phyloP scores from a whole-genome alignment of 1,140 invertebrate genomes.

The Drosophila sp. region DNA sequence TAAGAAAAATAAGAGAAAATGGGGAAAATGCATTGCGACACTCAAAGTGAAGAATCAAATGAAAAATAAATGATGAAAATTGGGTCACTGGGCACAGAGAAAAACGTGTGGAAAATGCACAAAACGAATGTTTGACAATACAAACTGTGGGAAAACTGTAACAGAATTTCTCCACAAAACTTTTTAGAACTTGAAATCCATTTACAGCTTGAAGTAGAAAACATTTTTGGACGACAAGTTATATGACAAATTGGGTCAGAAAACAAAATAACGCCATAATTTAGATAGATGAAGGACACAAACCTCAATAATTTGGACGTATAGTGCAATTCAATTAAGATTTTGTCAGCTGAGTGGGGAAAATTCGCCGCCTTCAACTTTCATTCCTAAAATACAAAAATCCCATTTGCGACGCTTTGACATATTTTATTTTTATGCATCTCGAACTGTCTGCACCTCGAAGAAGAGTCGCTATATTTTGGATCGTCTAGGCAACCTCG shows the following conservation, averaged over 20 bases:
- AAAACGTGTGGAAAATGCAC: conserved; percentile 42
- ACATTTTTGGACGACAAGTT: conserved; percentile 26
- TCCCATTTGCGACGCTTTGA: conserved; percentile 60
- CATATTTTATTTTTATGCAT: conserved; percentile 72
- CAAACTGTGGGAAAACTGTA: conserved; percentile 31
- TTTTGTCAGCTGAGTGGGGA: neutral
- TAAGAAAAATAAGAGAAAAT: conserved; percentile 27
- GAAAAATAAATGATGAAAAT: conserved; percentile 34
- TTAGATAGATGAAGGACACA: conserved; percentile 1
- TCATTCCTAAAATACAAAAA: conserved; percentile 44
- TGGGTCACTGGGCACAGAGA: conserved; percentile 37
- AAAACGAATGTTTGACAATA: conserved; percentile 23
- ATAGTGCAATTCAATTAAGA: conserved; percentile 30
- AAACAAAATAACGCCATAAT: conserved; percentile 16
- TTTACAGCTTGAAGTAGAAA: conserved; percentile 18
- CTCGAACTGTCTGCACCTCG: conserved; percentile 57
- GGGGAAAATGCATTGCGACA: conserved; percentile 59
- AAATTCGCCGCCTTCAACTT: conserved; percentile 9
- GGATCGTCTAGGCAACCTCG: conserved; percentile 25
- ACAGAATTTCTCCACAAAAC: neutral
- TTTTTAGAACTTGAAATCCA: conserved; percentile 25
- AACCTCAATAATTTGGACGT: neutral
- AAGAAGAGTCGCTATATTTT: conserved; percentile 48
- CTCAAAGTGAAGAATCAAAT: conserved; percentile 58
- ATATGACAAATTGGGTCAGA: conserved; percentile 27